Evolutionary conservation across 2,113 vertebrate genomes (phyloP), one percentile per base, ranked within the genome.

Genomic region (Heterochromis multidens): DNA sequence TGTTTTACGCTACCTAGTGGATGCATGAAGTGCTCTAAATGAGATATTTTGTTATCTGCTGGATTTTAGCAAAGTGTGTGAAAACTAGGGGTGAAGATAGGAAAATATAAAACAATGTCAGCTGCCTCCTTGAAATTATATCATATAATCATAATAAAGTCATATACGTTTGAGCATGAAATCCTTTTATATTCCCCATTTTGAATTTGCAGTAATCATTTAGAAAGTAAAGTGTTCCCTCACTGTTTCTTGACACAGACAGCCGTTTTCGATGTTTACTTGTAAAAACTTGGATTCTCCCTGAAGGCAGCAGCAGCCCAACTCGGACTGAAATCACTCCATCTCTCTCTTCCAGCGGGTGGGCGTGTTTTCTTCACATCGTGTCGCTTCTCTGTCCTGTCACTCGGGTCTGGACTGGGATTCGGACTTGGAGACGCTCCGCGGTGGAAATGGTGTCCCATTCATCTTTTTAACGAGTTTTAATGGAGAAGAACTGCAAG

Each of bases 401-500:
- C 86, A 65, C 63, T 89, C 62, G 23, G 79, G 29, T 77, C 87
- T 4, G 33, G 72, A 62, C 87, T 21, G 3, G 27, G 52, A 82
- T 16, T 60, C 25, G 12, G 63, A 81, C 78, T 77, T 54, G 56
- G 82, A 83, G 76, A 63, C 61, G 16, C 72, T 58, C 65, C 25
- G 33, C n/a, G 8, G 81, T 19, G 77, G 80, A 77, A 19, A 86
- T 74, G n/a, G 91, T 88, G 93, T 74, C 63, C 23, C 59, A 43
- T 54, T 83, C 21, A 58, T 52, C 52, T n/a, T 17, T 81, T 19
- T 82, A 60, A 82, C 4, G 43, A 86, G 4, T 46, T 80, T 79
- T 25, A 33, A 80, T 19, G 12, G 57, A 85, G 19, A 82, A 33
- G 59, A 31, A 72, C 19, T 17, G 9, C 60, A 85, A 78, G 46